Evolutionary conservation across 2,888 invertebrate genomes (phyloP), one percentile per base, ranked within the genome.

Genomic region (Dicranocentrus wangi): DNA sequence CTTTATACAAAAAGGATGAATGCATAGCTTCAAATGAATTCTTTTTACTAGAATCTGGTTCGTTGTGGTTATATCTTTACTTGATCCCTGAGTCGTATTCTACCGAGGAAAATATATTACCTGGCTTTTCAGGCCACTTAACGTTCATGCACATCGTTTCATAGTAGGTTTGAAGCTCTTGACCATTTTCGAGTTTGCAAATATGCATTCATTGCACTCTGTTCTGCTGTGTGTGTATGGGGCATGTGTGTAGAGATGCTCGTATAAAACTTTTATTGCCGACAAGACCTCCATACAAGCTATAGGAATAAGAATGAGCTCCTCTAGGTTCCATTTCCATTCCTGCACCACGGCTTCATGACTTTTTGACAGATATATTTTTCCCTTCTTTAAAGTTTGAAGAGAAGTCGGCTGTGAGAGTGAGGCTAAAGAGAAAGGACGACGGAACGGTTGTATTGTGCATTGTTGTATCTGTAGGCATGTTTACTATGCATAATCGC

Each of bases 351-450:
- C n/a, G 51, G 58, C 58, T 21, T 58, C 25, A n/a, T 58, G 58
- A 58, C 58, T 23, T 58, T 39, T 27, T 58, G 58, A 58, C 58
- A 58, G 58, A 2, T 27, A 58, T 27, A 23, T n/a, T 58, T 10
- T 51, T 51, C 51, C 13, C 17, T 25, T 8, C 17, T 7, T 27
- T 13, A 58, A 7, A n/a, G 51, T 51, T 13, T 51, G 17, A 17
- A n/a, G 3, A 17, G 27, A 58, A 58, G 58, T 58, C 58, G 58
- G n/a, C n/a, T n/a, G n/a, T n/a, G n/a, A n/a, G n/a, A n/a, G n/a
- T n/a, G n/a, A n/a, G n/a, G 58, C 58, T 58, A 25, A 58, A 58
- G 58, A 58, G 58, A 58, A 58, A 58, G 58, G 58, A 58, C n/a
- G n/a, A n/a, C 10, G 58, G 25, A 1, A 58, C 2, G 21, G 23